A percentile compares a stretch with the other conserved stretches of the same genome.
Evolutionary conservation across 2,113 vertebrate species (phyloP).

Genomic region (Bos indicus): DNA sequence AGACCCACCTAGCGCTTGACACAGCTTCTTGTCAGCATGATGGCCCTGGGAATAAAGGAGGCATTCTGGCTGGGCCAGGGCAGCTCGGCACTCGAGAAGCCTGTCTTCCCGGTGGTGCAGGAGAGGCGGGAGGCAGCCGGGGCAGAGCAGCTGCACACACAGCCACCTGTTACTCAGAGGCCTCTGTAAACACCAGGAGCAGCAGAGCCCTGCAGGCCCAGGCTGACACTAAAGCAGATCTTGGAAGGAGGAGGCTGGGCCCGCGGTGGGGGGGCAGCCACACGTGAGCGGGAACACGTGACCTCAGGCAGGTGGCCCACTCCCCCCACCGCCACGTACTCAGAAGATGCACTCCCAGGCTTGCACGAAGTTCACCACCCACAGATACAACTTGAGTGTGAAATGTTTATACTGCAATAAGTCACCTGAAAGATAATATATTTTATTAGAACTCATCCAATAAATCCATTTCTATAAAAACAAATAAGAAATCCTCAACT

Average conservation of each 20-base stretch:
- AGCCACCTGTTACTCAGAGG: neutral
- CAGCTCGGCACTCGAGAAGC: neutral
- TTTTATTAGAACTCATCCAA: neutral
- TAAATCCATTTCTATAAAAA: neutral
- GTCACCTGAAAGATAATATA: neutral
- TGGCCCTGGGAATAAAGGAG: neutral
- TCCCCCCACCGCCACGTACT: fast-evolving
- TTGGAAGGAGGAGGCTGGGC: fast-evolving
- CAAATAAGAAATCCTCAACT: neutral
- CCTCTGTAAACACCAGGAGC: neutral
- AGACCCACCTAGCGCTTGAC: neutral
- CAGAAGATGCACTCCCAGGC: neutral
- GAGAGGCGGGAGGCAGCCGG: neutral
- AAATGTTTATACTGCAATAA: neutral
- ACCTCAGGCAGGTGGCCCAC: fast-evolving
- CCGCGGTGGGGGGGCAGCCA: fast-evolving
- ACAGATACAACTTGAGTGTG: neutral
- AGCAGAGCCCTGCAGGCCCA: too few relatives aligned
- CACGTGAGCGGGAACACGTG: fast-evolving
- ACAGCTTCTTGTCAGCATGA: neutral
- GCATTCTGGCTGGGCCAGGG: neutral
- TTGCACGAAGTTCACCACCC: neutral
- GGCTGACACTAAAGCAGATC: neutral
- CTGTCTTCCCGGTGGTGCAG: fast-evolving
- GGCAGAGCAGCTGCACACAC: neutral